Conservation (phyloP, 2,888 invertebrate species). For the Lissocephala sabroskyi region DNA sequence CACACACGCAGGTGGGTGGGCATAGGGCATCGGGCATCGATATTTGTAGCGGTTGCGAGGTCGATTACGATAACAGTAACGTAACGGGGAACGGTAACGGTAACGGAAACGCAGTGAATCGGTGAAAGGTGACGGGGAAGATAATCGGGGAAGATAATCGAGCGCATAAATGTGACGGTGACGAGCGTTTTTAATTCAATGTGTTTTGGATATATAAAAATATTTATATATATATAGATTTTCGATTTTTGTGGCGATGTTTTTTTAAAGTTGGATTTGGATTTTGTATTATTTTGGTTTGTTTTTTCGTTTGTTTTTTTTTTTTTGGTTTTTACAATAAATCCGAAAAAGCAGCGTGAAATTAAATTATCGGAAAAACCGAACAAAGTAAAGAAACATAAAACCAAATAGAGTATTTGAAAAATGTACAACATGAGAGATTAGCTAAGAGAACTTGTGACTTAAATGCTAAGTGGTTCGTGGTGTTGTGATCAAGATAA, state of each 20-base stretch:
- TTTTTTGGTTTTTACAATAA: conserved; percentile 54
- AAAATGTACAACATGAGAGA: conserved; percentile 62
- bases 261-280: too few relatives aligned
- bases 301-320: conserved; percentile 17
- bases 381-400: conserved; percentile 67
- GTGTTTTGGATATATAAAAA: too few relatives aligned
- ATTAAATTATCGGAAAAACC: conserved; percentile 67
- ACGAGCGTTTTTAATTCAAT: conserved; percentile 10
- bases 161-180: conserved; percentile 2
- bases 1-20: conserved; percentile 7
- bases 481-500: too few relatives aligned
- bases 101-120: neutral
- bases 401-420: conserved; percentile 54
- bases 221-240: too few relatives aligned
- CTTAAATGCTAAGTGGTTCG: conserved; percentile 35
- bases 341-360: conserved; percentile 74
- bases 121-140: neutral
- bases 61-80: conserved; percentile 3
- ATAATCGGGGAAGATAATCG: neutral
- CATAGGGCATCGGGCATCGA: neutral
- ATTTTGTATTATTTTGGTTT: too few relatives aligned
- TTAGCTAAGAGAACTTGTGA: conserved; percentile 53
- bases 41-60: conserved; percentile 6
- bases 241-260: conserved; percentile 10
- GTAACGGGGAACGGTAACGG: neutral